phyloP scores from a whole-genome alignment of 1,140 invertebrate genomes.

The Nasonia vitripennis region DNA sequence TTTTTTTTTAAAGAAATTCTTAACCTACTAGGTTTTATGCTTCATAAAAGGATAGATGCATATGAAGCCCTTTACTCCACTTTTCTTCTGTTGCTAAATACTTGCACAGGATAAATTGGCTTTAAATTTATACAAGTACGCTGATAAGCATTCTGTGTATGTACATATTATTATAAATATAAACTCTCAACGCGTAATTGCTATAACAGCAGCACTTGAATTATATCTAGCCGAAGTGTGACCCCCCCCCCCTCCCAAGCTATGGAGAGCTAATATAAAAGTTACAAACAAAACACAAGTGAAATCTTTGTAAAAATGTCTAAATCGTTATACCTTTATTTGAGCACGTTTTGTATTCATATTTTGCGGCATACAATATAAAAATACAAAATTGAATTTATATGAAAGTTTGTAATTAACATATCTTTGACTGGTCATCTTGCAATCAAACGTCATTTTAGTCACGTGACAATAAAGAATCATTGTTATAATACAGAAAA shows the following conservation, averaged over 20 bases:
- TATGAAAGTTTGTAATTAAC: conserved; percentile 63
- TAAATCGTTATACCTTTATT: conserved; percentile 46
- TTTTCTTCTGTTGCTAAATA: conserved; percentile 43
- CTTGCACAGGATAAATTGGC: conserved; percentile 31
- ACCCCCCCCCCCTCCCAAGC: background rate
- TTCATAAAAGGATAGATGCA: conserved; percentile 46
- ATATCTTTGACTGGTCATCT: conserved; percentile 54
- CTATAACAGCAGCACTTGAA: conserved; percentile 42
- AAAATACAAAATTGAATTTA: conserved; percentile 57
- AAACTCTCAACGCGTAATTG: conserved; percentile 26
- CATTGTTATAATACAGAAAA: conserved; percentile 51
- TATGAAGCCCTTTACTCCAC: conserved; percentile 16
- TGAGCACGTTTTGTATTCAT: conserved; percentile 41
- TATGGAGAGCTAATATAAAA: conserved; percentile 10
- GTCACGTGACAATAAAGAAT: conserved; percentile 67
- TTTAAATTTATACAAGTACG: conserved; percentile 34
- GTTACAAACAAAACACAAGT: conserved; percentile 4
- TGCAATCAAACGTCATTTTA: conserved; percentile 60
- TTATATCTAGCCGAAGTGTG: conserved; percentile 36
- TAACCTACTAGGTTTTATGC: conserved; percentile 46
- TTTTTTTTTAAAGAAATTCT: conserved; percentile 42
- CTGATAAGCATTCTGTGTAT: conserved; percentile 42
- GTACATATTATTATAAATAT: conserved; percentile 51
- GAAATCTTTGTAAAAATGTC: conserved; percentile 46
- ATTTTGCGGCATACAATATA: conserved; percentile 45